Evolutionary conservation across 2,113 vertebrate species (phyloP), one percentile per base, ranked within the genome.

Genomic region (Zingel zingel): DNA sequence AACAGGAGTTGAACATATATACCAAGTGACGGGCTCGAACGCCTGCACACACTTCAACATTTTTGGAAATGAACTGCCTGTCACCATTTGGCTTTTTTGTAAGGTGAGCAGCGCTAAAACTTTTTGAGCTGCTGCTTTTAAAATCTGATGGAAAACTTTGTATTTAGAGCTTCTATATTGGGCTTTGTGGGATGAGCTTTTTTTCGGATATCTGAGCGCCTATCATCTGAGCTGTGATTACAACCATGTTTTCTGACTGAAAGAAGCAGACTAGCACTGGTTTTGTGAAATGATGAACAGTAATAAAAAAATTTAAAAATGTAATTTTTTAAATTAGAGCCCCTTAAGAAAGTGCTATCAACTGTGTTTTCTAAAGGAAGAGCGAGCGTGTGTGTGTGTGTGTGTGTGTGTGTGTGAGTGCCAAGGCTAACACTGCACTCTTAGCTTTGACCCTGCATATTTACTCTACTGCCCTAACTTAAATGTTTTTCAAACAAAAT

Each of bases 101-200:
- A 57, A 67, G 63, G 69, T 78, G 73, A 62, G 57, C 66, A 30
- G 18, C 0, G 48, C 59, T 64, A 21, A 69, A 84, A 81, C 19
- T 67, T 74, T 67, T 33, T 1, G 33, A 33, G 33, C 5, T 33
- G 33, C 33, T 25, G 54, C 63, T 64, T 70, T 77, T 4, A 50
- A 61, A 76, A 65, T 57, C 65, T 23, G 27, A 63, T 1, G 36
- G 51, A 72, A n/a, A 86, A 61, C 77, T 77, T 85, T 63, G 63
- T 69, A 68, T 84, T 80, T 53, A 58, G 25, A 8, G 25, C 48
- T 78, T 75, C 78, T 84, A 81, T 85, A 85, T 74, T 39, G 1
- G 45, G 70, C 77, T 70, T 58, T 66, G 66, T 39, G 23, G 59
- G 25, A 65, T 39, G 73, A 54, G 48, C 27, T 71, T 67, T 65